Conservation (phyloP, 2,888 invertebrate genomes). For the Isotomurus palustris region DNA sequence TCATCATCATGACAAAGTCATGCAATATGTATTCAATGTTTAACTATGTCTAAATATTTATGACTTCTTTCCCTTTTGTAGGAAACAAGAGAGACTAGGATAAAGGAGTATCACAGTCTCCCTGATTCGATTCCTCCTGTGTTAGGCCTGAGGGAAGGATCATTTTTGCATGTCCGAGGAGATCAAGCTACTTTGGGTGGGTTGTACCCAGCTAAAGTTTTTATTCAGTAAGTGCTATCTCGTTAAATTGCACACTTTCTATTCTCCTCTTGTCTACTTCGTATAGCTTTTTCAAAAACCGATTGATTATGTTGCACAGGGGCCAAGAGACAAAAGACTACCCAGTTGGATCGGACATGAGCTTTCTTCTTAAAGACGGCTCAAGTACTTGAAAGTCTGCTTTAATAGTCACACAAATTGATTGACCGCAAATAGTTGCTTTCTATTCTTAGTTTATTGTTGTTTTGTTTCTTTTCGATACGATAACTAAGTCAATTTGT, state of each 20-base stretch:
- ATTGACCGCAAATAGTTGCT: no score
- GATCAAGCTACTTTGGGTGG: constrained; percentile 61
- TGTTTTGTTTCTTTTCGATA: no score
- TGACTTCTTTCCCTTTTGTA: constrained; percentile 26
- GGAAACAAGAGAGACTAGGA: constrained; percentile 71
- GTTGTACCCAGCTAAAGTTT: constrained; percentile 60
- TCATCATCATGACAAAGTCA: no score
- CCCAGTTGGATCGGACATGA: constrained; percentile 59
- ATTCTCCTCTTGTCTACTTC: no score
- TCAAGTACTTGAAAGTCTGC: no score
- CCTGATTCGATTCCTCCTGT: constrained; percentile 57
- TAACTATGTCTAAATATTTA: neutral
- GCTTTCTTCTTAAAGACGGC: constrained; percentile 57
- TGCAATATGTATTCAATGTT: neutral
- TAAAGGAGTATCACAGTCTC: constrained; percentile 63
- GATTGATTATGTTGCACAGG: no score
- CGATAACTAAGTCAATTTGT: no score
- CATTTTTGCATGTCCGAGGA: constrained; percentile 60
- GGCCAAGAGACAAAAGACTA: constrained; percentile 55
- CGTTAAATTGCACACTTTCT: no score
- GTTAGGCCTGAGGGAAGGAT: constrained; percentile 68
- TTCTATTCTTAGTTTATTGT: no score
- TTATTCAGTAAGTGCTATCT: constrained; percentile 62
- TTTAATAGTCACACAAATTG: no score
- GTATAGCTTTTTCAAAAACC: no score